Conservation (phyloP, 2,113 vertebrate genomes). For the Enhydra lutris region DNA sequence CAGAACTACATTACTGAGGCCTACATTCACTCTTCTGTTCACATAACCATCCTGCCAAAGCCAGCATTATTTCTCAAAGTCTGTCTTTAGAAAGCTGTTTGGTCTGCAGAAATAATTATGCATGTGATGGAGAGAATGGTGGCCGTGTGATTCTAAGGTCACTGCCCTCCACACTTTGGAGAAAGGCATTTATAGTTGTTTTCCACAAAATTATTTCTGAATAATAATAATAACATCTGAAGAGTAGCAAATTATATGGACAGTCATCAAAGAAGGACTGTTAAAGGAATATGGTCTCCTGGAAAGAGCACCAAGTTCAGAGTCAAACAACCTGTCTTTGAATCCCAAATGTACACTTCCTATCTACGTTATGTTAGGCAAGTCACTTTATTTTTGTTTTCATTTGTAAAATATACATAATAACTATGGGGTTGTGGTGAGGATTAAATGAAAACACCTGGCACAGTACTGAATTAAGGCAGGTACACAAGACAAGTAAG, state of each 20-base stretch:
- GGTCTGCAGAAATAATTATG: background rate
- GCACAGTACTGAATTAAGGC: background rate
- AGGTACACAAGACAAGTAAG: background rate
- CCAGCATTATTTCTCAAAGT: background rate
- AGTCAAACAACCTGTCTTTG: background rate
- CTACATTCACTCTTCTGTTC: background rate
- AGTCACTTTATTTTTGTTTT: background rate
- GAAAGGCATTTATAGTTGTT: background rate
- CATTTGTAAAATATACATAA: background rate
- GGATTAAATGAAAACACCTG: background rate
- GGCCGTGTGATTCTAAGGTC: background rate
- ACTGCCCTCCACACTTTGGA: background rate
- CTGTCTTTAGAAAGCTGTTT: background rate
- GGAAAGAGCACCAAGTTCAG: background rate
- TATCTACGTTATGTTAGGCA: background rate
- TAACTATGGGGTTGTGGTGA: background rate
- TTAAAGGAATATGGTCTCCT: background rate
- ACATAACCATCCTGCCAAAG: background rate
- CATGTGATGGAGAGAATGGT: background rate
- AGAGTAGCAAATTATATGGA: background rate
- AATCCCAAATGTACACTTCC: background rate
- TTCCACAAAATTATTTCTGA: background rate
- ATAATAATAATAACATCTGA: background rate
- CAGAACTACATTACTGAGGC: background rate
- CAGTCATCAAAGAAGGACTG: background rate